phyloP scores from a whole-genome alignment of 2,888 invertebrate genomes.

The Himalopsyche anomala region DNA sequence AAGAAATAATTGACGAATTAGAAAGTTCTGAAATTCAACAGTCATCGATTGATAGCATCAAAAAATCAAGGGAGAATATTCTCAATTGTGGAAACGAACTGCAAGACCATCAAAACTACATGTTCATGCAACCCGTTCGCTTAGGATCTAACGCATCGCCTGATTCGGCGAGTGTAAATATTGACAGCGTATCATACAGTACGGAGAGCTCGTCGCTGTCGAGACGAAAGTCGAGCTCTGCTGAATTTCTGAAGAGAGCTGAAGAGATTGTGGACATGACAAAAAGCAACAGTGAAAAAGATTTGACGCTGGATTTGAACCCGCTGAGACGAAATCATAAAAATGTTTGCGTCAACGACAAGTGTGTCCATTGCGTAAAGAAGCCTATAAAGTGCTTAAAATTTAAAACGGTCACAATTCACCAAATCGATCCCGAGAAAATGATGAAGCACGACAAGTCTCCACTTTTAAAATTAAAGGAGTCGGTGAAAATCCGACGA shows the following conservation, averaged over 20 bases:
- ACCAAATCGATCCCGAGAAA: slow-evolving; percentile 65
- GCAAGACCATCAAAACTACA: slow-evolving; percentile 73
- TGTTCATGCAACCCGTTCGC: slow-evolving; percentile 73
- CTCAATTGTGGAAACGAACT: slow-evolving; percentile 67
- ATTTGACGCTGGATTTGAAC: slow-evolving; percentile 73
- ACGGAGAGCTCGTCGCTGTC: slow-evolving; percentile 68
- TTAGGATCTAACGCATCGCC: slow-evolving; percentile 74
- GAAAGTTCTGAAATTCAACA: slow-evolving; percentile 74
- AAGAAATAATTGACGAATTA: slow-evolving; percentile 76
- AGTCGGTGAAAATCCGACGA: slow-evolving; percentile 80
- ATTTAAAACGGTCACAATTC: slow-evolving; percentile 1
- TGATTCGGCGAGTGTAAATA: slow-evolving; percentile 72
- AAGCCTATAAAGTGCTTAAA: slow-evolving; percentile 66
- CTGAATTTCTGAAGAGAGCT: slow-evolving; percentile 79
- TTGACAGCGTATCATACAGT: slow-evolving; percentile 69
- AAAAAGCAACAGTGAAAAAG: slow-evolving; percentile 69
- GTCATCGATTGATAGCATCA: slow-evolving; percentile 66
- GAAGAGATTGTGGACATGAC: slow-evolving; percentile 74
- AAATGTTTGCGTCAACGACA: slow-evolving; percentile 72
- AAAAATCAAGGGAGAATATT: neutral
- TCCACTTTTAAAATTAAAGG: slow-evolving; percentile 74
- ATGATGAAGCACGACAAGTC: slow-evolving; percentile 73
- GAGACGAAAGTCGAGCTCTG: slow-evolving; percentile 79
- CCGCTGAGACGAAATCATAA: slow-evolving; percentile 72
- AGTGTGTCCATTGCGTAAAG: slow-evolving; percentile 65